phyloP scores from a whole-genome alignment of 1,140 invertebrate species.

The Drosophila arizonae region DNA sequence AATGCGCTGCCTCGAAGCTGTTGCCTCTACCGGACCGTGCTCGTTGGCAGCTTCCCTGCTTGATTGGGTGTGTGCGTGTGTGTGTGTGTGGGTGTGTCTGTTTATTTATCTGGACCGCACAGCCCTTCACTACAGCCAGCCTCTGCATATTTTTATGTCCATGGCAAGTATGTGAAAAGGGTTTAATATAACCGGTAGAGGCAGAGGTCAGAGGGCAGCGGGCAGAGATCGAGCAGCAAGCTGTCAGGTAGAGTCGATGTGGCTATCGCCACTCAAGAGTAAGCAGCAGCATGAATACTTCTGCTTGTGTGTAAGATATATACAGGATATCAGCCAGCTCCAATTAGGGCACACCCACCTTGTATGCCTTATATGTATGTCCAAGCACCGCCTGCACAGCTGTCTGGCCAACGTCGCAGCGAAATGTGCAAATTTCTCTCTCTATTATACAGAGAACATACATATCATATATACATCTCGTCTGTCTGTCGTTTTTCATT shows the following conservation, averaged over 20 bases:
- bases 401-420: neutral
- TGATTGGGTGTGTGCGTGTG: neutral
- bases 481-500: slow-evolving; percentile 14
- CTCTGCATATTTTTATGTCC: slow-evolving; percentile 57
- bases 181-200: too few relatives aligned
- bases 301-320: too few relatives aligned
- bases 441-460: slow-evolving; percentile 20
- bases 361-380: too few relatives aligned
- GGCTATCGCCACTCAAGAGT: too few relatives aligned
- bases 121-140: slow-evolving; percentile 51
- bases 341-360: too few relatives aligned
- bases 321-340: too few relatives aligned
- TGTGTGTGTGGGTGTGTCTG: neutral
- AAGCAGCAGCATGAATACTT: too few relatives aligned
- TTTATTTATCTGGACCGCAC: slow-evolving; percentile 38
- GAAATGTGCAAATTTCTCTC: slow-evolving; percentile 35
- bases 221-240: too few relatives aligned
- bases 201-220: too few relatives aligned
- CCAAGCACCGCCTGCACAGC: too few relatives aligned
- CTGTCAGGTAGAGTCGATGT: too few relatives aligned
- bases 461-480: neutral
- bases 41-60: neutral
- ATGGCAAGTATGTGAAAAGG: neutral
- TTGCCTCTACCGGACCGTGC: too few relatives aligned
- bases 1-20: slow-evolving; percentile 13